Conservation (phyloP, 2,888 invertebrate species). For the Pristionchus entomophagus region DNA sequence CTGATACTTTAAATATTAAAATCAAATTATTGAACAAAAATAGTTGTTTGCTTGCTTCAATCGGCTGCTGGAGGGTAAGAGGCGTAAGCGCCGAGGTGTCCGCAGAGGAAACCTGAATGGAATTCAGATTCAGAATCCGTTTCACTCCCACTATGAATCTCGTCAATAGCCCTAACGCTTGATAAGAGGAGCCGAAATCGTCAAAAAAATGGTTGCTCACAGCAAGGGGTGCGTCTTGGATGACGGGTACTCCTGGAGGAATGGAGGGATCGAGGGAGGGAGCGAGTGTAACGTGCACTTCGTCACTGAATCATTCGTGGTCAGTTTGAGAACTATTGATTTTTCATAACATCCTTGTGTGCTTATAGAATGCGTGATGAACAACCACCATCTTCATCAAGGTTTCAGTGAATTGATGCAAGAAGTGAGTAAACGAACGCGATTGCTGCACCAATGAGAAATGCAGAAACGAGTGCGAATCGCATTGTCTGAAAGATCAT, state of each 20-base stretch:
- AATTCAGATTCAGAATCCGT: background rate
- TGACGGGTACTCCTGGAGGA: background rate
- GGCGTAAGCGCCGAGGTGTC: background rate
- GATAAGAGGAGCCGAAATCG: no score
- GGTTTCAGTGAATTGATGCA: background rate
- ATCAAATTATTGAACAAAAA: no score
- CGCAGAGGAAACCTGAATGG: background rate
- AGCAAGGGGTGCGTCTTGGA: constrained; percentile 20
- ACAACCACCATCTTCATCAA: background rate
- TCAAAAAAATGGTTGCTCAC: background rate
- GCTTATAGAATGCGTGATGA: no score
- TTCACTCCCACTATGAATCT: background rate
- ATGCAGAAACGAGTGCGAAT: background rate
- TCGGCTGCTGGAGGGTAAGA: constrained; percentile 36
- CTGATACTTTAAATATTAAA: no score
- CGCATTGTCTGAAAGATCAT: background rate
- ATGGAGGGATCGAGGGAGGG: background rate
- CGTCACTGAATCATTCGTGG: background rate
- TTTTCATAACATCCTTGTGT: no score
- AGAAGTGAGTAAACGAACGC: background rate
- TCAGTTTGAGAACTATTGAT: background rate
- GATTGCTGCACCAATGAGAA: background rate
- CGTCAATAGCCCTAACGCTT: no score
- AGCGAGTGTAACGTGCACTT: background rate
- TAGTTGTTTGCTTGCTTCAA: background rate